Evolutionary conservation across 1,140 invertebrate species (phyloP).

Genomic region (Chrysomallon squamiferum): DNA sequence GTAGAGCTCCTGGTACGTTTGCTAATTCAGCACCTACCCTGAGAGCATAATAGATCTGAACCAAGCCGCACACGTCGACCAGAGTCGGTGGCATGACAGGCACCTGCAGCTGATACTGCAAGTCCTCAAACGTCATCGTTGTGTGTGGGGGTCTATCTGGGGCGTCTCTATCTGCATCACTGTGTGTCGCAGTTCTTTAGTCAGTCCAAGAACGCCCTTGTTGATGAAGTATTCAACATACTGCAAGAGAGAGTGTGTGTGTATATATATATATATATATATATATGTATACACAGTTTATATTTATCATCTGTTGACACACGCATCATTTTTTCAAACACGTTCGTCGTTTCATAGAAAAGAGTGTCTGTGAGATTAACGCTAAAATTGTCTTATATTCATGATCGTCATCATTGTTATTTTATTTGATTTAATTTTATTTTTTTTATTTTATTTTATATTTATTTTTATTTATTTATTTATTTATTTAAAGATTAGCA

Average conservation of each 20-base stretch:
- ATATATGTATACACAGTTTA: background rate
- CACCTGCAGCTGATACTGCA: conserved; percentile 68
- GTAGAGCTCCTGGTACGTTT: too few relatives aligned
- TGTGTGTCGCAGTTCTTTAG: conserved; percentile 75
- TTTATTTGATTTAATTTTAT: too few relatives aligned
- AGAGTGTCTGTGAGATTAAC: too few relatives aligned
- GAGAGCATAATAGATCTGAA: conserved; percentile 82
- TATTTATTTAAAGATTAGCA: too few relatives aligned
- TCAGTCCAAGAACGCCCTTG: conserved; percentile 78
- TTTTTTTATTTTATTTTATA: too few relatives aligned
- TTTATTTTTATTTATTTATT: too few relatives aligned
- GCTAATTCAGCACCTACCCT: conserved; percentile 68
- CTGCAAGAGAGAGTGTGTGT: too few relatives aligned
- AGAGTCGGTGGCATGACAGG: conserved; percentile 81
- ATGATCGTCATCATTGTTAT: too few relatives aligned
- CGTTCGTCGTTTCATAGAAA: too few relatives aligned
- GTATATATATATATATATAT: conserved; percentile 13
- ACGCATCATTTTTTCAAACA: background rate
- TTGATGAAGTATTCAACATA: conserved; percentile 84
- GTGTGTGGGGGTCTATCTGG: conserved; percentile 71
- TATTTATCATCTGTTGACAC: background rate
- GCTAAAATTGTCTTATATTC: too few relatives aligned
- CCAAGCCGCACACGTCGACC: conserved; percentile 76
- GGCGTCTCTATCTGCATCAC: conserved; percentile 78
- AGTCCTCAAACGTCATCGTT: conserved; percentile 60